phyloP scores from a whole-genome alignment of 2,797 vertebrate genomes.

The Dromococcyx pavoninus region DNA sequence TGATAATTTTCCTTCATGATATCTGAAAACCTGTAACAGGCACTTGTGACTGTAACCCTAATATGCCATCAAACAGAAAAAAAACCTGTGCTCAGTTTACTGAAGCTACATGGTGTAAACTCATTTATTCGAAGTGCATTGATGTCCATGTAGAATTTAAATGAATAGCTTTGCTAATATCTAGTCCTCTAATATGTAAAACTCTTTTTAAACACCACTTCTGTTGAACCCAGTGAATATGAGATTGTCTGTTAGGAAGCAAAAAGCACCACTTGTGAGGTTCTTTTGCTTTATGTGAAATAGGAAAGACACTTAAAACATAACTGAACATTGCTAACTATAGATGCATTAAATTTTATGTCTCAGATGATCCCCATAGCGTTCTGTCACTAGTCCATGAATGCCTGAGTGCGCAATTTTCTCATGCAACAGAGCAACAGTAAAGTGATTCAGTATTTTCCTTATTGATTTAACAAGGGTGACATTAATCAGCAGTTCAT shows the following conservation, averaged over 20 bases:
- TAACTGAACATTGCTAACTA: background rate
- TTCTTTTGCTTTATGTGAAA: background rate
- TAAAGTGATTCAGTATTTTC: slow-evolving; percentile 26
- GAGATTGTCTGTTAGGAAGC: background rate
- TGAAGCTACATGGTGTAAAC: background rate
- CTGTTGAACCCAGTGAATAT: background rate
- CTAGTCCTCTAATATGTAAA: background rate
- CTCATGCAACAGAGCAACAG: background rate
- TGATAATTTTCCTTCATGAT: slow-evolving; percentile 17
- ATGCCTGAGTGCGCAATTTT: background rate
- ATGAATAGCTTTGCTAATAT: background rate
- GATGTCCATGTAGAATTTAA: background rate
- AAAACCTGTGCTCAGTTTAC: background rate
- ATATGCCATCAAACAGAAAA: background rate
- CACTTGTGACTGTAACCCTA: background rate
- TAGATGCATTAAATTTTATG: background rate
- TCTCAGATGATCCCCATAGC: background rate
- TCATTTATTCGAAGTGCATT: background rate
- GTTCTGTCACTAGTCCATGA: background rate
- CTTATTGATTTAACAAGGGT: slow-evolving; percentile 54
- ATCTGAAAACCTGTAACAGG: background rate
- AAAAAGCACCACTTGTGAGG: background rate
- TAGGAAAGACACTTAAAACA: background rate
- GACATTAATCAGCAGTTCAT: slow-evolving; percentile 51
- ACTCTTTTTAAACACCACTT: background rate